Evolutionary conservation across 2,888 invertebrate species (phyloP).

Genomic region (Coremacera marginata): DNA sequence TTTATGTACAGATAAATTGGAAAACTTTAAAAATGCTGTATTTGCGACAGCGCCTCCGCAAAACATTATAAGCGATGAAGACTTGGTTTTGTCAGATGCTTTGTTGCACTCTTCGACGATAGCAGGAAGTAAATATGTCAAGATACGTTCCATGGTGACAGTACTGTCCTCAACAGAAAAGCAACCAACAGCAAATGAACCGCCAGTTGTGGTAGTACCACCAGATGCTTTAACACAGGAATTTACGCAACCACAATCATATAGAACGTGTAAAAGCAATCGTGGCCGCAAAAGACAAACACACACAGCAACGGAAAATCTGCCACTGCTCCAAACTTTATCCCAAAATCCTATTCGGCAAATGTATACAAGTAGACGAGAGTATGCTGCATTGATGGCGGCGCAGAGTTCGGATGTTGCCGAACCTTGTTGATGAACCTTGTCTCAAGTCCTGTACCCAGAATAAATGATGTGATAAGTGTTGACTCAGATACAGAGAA

Average conservation of each 20-base stretch:
- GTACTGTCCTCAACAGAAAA: not conserved
- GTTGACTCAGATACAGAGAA: conserved; percentile 55
- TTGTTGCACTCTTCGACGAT: no score
- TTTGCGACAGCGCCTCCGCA: not conserved
- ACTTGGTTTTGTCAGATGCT: no score
- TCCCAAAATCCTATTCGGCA: conserved; percentile 17
- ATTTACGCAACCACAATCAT: not conserved
- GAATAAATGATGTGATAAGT: conserved; percentile 56
- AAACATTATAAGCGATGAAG: conserved; percentile 23
- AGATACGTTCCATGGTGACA: not conserved
- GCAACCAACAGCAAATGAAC: no score
- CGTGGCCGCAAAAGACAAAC: conserved; percentile 8
- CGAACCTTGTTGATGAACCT: no score
- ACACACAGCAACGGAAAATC: not conserved
- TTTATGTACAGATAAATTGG: conserved; percentile 45
- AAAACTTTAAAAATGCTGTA: no score
- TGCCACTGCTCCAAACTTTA: not conserved
- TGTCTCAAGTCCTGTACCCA: conserved; percentile 55
- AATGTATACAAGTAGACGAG: conserved; percentile 47
- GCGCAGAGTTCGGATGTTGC: conserved; percentile 54
- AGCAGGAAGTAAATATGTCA: no score
- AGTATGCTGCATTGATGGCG: conserved; percentile 51
- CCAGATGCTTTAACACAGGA: not conserved
- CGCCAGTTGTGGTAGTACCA: not conserved
- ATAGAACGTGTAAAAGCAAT: not conserved